phyloP scores from a whole-genome alignment of 2,888 invertebrate genomes.

The Dusona sp. region DNA sequence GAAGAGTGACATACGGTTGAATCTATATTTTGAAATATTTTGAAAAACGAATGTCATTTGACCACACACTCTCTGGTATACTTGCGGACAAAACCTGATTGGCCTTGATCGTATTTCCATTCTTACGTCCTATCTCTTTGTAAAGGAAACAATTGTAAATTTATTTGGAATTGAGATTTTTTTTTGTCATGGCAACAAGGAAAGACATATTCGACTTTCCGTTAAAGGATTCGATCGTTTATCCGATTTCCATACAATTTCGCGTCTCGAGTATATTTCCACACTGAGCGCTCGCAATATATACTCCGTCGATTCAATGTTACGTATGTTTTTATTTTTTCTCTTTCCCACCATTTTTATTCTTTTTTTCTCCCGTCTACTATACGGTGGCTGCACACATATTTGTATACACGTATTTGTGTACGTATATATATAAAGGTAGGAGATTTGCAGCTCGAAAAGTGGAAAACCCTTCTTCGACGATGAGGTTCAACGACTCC shows the following conservation, averaged over 20 bases:
- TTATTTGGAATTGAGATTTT: slow-evolving; percentile 19
- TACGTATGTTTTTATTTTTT: neutral
- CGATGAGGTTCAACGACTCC: slow-evolving; percentile 56
- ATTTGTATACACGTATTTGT: neutral
- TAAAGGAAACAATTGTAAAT: slow-evolving; percentile 21
- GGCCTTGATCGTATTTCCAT: neutral
- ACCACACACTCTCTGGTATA: neutral
- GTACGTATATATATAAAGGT: neutral
- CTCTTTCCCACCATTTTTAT: neutral
- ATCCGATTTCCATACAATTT: slow-evolving; percentile 47
- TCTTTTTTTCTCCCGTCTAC: neutral
- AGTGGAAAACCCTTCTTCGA: slow-evolving; percentile 49
- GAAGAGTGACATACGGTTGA: neutral
- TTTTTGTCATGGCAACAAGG: neutral
- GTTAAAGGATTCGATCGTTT: slow-evolving; percentile 30
- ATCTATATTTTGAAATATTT: neutral
- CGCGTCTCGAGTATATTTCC: slow-evolving; percentile 32
- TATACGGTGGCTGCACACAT: neutral
- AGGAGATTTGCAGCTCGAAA: slow-evolving; percentile 22
- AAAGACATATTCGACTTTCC: neutral
- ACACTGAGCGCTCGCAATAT: slow-evolving; percentile 1
- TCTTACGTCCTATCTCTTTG: neutral
- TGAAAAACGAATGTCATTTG: neutral
- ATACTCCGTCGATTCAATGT: slow-evolving; percentile 10
- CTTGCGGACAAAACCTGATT: neutral